Evolutionary conservation across 2,888 invertebrate species (phyloP).

Genomic region (Tenthredo amoena): DNA sequence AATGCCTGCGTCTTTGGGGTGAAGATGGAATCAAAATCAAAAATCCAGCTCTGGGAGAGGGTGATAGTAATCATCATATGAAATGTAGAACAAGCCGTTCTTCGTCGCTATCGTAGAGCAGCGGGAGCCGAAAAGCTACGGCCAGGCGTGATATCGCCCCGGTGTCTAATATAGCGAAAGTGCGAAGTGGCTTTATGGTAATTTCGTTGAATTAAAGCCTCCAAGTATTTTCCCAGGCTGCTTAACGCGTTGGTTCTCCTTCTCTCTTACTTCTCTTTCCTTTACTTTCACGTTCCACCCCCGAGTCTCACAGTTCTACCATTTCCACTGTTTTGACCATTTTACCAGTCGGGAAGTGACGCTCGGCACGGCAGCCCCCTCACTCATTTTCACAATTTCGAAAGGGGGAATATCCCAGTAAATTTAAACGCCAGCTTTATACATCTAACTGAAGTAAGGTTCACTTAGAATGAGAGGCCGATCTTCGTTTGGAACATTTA

Average conservation of each 20-base stretch:
- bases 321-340: conserved; percentile 40
- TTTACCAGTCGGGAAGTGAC: conserved; percentile 25
- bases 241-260: conserved; percentile 16
- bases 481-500: background rate
- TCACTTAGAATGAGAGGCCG: background rate
- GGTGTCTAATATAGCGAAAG: conserved; percentile 45
- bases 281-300: background rate
- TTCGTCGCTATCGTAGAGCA: background rate
- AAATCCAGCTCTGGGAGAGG: background rate
- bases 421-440: conserved; percentile 14
- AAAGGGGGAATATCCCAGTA: background rate
- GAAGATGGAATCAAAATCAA: background rate
- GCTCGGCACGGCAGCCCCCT: background rate
- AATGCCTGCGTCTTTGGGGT: background rate
- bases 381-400: background rate
- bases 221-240: conserved; percentile 48
- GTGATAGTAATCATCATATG: background rate
- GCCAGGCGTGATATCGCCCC: conserved; percentile 27
- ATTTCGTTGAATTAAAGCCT: conserved; percentile 48
- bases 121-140: conserved; percentile 1
- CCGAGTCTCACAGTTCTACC: background rate
- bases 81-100: conserved; percentile 3
- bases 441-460: background rate
- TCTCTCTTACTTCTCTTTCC: background rate
- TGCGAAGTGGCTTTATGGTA: conserved; percentile 49